A percentile compares a stretch with the other conserved stretches of the same genome.
Conservation (phyloP, 2,797 vertebrate genomes). For the Microcaecilia unicolor region DNA sequence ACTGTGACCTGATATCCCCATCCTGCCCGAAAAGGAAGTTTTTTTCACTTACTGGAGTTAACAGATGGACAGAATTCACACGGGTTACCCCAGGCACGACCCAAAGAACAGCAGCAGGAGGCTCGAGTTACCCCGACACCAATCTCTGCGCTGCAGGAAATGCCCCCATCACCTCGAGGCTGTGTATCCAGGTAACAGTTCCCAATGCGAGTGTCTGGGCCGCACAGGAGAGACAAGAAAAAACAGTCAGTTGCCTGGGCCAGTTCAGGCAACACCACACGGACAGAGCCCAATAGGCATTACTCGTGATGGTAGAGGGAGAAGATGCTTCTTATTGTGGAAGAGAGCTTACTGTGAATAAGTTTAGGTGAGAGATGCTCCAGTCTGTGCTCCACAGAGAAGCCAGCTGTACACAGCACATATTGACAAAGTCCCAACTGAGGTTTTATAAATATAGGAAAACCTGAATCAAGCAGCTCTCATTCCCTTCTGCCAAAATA, state of each 20-base stretch:
- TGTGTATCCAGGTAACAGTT: slow-evolving; percentile 85
- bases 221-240: not conserved
- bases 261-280: too few species aligned
- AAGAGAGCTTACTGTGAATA: not conserved
- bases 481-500: too few species aligned
- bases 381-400: not conserved
- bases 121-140: slow-evolving; percentile 81
- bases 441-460: too few species aligned
- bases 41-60: slow-evolving; percentile 73
- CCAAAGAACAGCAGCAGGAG: slow-evolving; percentile 86
- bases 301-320: accelerated
- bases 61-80: slow-evolving; percentile 81
- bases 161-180: slow-evolving; percentile 73
- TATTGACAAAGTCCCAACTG: too few species aligned
- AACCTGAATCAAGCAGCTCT: too few species aligned
- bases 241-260: not conserved
- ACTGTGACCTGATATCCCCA: too few species aligned
- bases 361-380: not conserved
- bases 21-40: too few species aligned
- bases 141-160: slow-evolving; percentile 82
- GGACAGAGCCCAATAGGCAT: too few species aligned
- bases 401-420: too few species aligned
- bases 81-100: slow-evolving; percentile 85
- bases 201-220: slow-evolving; percentile 74
- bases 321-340: not conserved